Evolutionary conservation across 2,113 vertebrate genomes (phyloP), one percentile per base, ranked within the genome.

Genomic region (Piaya cayana): DNA sequence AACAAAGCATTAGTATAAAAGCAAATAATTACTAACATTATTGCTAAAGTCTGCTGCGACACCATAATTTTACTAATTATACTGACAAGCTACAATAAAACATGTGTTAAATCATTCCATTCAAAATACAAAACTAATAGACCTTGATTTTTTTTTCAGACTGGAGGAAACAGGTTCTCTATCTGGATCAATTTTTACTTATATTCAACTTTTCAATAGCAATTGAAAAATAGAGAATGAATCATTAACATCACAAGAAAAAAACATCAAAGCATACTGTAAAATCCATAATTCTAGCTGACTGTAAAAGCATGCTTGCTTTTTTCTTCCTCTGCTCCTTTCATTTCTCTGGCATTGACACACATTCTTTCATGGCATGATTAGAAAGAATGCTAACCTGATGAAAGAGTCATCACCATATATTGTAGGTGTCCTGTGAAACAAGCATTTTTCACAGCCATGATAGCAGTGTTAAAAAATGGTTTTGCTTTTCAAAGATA

Each of bases 301-400:
- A 90, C 42, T 70, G 20, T 42, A 76, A 23, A 83, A 70, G 11
- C 18, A 8, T 65, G 26, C 21, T 43, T 82, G 37, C 8, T 76
- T 95, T 84, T 39, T 67, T 86, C 30, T 77, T 82, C 25, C 37
- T 81, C 65, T 37, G 15, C 25, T 89, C 18, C 81, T 85, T 90
- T 84, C 29, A 86, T 84, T 92, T 82, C 82, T 85, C 55, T 94
- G 86, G n/a, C 60, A 85, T 37, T 92, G 92, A 83, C 55, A 70
- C 8, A 55, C 11, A 75, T 17, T 85, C 37, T 80, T 94, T 90
- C 50, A 80, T 39, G 43, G 55, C 21, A 68, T 36, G 34, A 86
- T 82, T 90, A 93, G 76, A 70, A 96, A 88, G 78, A 93, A 87
- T 49, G 43, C 42, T 89, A 92, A 88, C 53, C 36, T 69, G 69